Conservation (phyloP, 2,888 invertebrate genomes). For the Pristionchus japonicus region DNA sequence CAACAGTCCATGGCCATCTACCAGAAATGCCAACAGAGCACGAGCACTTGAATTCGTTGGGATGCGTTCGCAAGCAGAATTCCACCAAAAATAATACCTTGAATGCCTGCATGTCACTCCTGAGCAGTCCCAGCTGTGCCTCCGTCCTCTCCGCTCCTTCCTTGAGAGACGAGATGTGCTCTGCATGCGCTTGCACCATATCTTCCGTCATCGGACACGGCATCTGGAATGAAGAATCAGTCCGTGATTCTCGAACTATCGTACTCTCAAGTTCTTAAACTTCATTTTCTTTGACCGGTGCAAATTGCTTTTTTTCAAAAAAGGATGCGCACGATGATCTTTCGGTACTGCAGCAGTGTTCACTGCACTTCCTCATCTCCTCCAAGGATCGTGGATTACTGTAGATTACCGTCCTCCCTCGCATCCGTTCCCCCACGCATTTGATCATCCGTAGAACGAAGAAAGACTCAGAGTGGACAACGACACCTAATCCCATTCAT, state of each 20-base stretch:
- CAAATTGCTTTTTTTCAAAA: neutral
- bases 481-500: neutral
- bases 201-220: conserved; percentile 97
- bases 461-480: neutral
- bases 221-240: conserved; percentile 80
- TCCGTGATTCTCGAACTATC: neutral
- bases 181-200: conserved; percentile 92
- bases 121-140: conserved; percentile 93
- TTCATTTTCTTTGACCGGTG: too few relatives aligned
- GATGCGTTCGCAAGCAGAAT: too few relatives aligned
- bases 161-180: conserved; percentile 89
- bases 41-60: too few relatives aligned
- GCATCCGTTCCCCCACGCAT: neutral
- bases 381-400: neutral
- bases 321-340: neutral
- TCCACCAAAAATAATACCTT: conserved; percentile 80
- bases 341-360: neutral
- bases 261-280: neutral
- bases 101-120: conserved; percentile 98
- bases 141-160: conserved; percentile 89
- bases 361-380: neutral
- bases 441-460: neutral
- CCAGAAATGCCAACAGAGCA: too few relatives aligned
- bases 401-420: neutral
- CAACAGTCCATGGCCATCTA: neutral